phyloP scores from a whole-genome alignment of 2,888 invertebrate genomes.

The Parasteatoda lunata region DNA sequence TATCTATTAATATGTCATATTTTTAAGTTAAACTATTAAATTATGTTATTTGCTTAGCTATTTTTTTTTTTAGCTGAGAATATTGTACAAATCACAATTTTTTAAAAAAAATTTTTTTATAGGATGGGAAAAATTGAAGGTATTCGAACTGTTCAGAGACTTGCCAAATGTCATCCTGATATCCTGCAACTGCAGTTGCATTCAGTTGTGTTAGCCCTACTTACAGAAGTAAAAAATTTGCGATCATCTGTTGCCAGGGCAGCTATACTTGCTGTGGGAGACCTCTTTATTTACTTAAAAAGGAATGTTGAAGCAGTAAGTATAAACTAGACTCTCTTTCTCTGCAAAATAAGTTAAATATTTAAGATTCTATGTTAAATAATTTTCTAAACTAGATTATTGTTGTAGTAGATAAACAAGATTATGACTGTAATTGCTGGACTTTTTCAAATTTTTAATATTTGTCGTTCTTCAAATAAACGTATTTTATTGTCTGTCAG shows the following conservation, averaged over 20 bases:
- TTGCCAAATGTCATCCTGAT: constrained; percentile 74
- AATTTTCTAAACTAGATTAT: too few species aligned
- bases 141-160: constrained; percentile 73
- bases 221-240: constrained; percentile 87
- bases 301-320: constrained; percentile 79
- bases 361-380: not conserved
- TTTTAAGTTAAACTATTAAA: not conserved
- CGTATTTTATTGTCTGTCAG: too few species aligned
- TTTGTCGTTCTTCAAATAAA: too few species aligned
- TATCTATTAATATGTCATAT: not conserved
- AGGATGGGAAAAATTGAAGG: constrained; percentile 75
- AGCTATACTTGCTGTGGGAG: constrained; percentile 87
- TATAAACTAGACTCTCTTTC: constrained; percentile 60
- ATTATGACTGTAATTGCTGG: too few species aligned
- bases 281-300: constrained; percentile 81
- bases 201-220: constrained; percentile 76
- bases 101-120: constrained; percentile 43
- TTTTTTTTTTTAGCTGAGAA: not conserved
- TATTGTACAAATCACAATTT: too few species aligned
- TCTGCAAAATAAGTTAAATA: not conserved
- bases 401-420: too few species aligned
- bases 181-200: constrained; percentile 73
- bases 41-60: not conserved
- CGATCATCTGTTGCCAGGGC: constrained; percentile 93
- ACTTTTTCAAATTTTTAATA: too few species aligned